Base-by-base conservation (phyloP, 2,888 invertebrate species). In the Synergus gifuensis region DNA sequence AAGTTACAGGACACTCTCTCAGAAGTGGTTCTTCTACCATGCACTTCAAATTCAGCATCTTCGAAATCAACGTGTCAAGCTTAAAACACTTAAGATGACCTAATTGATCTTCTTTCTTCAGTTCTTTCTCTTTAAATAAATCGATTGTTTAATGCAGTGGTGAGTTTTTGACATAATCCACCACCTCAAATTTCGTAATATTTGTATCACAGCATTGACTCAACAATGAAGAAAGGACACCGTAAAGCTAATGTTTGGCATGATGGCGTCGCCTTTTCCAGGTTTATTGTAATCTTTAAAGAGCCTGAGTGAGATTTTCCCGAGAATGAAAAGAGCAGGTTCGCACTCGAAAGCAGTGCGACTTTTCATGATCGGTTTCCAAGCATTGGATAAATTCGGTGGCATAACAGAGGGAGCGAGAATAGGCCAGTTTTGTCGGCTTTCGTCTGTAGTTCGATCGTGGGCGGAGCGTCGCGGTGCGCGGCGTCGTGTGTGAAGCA, bases 401-500 rank as follows among this genome's bases (percentile, higher is more conserved):
- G 49, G 49, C 69, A 73, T 54, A 73, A 73, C 36, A 73, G 49
- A 54, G 73, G 36, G n/a, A 54, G 36, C 69, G 36, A 49, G 77
- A 76, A 78, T 60, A 49, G 49, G 22, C 36, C 8, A 73, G 80
- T 79, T 76, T 81, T 80, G 89, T 87, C 88, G 89, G 89, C 85
- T 78, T 81, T 76, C 82, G 87, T 91, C 83, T 91, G 91, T 91
- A 89, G 90, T 90, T 85, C 83, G 88, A 90, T 89, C 87, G 89
- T 90, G 90, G 92, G 91, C 91, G 92, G 91, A 86, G 91, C 91
- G 86, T 89, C 89, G 89, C 86, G 88, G 88, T 87, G 88, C 89
- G 87, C 89, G 89, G 87, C 89, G 85, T 88, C 88, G 90, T 89
- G 90, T 91, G 89, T 90, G 85, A 90, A 90, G 88, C 85, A 89